Base-by-base conservation (phyloP, 1,140 invertebrate genomes). In the Portunus trituberculatus region DNA sequence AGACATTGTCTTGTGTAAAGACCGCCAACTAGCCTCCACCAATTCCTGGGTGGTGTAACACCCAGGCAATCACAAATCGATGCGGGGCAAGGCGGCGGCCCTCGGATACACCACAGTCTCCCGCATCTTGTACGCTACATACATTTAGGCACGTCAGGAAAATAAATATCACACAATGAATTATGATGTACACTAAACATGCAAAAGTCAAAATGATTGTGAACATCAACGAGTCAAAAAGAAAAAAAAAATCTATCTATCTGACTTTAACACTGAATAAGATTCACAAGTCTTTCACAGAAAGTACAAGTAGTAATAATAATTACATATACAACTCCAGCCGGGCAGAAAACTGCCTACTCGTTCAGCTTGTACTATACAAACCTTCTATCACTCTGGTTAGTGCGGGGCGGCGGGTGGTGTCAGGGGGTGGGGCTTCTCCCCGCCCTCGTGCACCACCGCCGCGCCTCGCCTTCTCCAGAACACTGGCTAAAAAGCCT, bases 331-430 rank as follows among this genome's bases (percentile, higher is more conserved):
- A 91, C 25, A 94, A 84, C 67, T 46, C 48, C 83, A 94, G 67
- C 89, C 82, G 59, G 93, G 93, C 93, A 94, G 87, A 91, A 94
- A 94, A 94, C 93, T 94, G 93, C 93, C 93, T 94, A 94, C 93
- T 89, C 76, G 88, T 94, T 89, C 91, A 91, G 93, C 93, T 94
- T 94, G 93, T 94, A 94, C 93, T 94, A 94, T 94, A 94, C 93
- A 94, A 94, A 94, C 93, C n/a, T 82, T 90, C 88, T 91, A 91
- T 89, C 93, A 94, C 48, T 67, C 93, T 91, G 93, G 86, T 83
- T 94, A 90, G 59, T 87, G 92, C 83, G 48, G 82, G 88, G 88
- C 45, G 88, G 32, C 48, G 8, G 28, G 88, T 20, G 0, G 7
- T 1, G 2, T 46, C 32, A 25, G 31, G 45, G 45, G 88, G 48